These are phyloP conservation scores for Drosophila subpulchrella DNA, from an alignment of 1,140 invertebrate genomes.

Conservation along the genomic window DNA sequence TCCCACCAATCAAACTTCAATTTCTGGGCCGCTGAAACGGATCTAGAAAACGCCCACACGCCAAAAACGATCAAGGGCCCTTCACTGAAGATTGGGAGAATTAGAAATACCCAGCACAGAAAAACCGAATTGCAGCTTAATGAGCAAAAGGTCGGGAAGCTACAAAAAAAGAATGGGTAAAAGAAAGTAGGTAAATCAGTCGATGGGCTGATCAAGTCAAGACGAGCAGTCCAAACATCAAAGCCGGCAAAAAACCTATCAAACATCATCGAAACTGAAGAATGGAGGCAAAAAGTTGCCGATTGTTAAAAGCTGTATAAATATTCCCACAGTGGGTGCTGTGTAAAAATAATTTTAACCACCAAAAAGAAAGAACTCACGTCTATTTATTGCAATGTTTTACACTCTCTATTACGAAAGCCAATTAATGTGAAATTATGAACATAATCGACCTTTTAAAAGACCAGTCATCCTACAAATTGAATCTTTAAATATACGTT, in stretches of 20 bases:
- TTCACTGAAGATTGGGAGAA: conserved; percentile 26
- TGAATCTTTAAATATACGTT: too few species aligned
- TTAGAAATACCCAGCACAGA: conserved; percentile 25
- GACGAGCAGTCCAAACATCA: conserved; percentile 38
- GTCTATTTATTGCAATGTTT: too few species aligned
- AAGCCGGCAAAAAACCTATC: conserved; percentile 48
- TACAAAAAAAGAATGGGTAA: conserved; percentile 14
- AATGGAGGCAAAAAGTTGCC: conserved; percentile 17
- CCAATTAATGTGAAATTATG: too few species aligned
- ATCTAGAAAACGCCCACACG: conserved; percentile 45
- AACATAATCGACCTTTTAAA: too few species aligned
- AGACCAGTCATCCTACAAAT: too few species aligned
- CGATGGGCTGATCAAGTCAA: conserved; percentile 28
- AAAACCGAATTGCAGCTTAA: conserved; percentile 40
- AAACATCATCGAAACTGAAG: conserved; percentile 26
- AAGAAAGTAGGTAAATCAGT: conserved; percentile 34
- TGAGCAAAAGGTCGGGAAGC: conserved; percentile 29
- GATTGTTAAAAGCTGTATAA: conserved; percentile 33
- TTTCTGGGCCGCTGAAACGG: conserved; percentile 46
- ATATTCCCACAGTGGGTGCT: conserved; percentile 20
- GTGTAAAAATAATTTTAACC: not conserved
- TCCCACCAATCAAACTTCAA: conserved; percentile 43
- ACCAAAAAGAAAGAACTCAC: too few species aligned
- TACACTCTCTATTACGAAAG: too few species aligned
- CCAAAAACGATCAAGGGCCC: conserved; percentile 37